These are phyloP conservation scores for Tringa solitaria DNA, from an alignment of 2,113 vertebrate species.

Conservation along the genomic window DNA sequence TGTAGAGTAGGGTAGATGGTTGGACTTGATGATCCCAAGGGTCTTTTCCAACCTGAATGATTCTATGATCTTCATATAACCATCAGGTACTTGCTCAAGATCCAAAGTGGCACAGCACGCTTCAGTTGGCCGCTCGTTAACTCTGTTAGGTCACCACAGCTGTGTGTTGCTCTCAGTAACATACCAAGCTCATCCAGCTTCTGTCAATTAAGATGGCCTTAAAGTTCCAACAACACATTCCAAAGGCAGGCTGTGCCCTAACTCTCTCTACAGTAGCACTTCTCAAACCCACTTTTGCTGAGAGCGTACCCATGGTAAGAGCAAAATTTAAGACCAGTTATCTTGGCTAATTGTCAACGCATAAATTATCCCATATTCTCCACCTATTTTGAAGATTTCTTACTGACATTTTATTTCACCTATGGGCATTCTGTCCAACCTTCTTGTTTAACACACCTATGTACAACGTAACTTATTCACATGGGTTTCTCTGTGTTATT, in stretches of 20 bases:
- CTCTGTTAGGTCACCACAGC: neutral
- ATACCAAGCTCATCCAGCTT: neutral
- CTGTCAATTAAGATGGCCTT: neutral
- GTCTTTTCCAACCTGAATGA: too few relatives aligned
- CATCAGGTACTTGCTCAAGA: neutral
- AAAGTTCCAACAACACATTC: neutral
- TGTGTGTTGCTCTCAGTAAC: neutral
- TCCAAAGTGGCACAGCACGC: accelerated
- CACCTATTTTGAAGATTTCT: neutral
- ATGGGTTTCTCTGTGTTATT: neutral
- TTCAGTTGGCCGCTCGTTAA: neutral
- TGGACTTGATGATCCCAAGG: too few relatives aligned
- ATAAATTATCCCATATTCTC: neutral
- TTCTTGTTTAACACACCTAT: neutral
- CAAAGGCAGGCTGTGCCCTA: neutral
- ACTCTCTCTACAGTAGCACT: neutral
- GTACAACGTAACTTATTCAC: neutral
- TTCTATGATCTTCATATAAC: neutral
- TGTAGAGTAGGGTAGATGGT: too few relatives aligned
- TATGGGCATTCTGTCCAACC: neutral
- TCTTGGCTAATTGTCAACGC: neutral
- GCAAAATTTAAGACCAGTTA: neutral
- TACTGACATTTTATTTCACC: neutral
- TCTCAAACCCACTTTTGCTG: neutral
- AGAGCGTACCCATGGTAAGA: neutral